Base-by-base conservation (phyloP, 1,140 invertebrate species). In the Procambarus clarkii region DNA sequence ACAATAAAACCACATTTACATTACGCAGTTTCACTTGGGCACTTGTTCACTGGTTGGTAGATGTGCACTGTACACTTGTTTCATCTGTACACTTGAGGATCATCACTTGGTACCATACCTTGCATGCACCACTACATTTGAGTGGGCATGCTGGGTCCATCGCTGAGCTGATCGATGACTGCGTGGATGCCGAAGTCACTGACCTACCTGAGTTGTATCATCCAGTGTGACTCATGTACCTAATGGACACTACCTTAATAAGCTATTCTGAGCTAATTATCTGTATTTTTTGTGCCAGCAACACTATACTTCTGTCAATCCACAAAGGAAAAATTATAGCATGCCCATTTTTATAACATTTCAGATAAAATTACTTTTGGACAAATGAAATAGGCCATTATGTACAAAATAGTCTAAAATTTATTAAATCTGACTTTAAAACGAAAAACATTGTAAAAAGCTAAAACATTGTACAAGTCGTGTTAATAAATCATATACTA, bases 11-110 rank as follows among this genome's bases (percentile, higher is more conserved):
- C 82, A 60, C 82, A 71, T 54, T 85, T 74, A 71, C 46, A 71
- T 9, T 85, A 46, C 44, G 8, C 82, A 48, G 24, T 13, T 74
- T 85, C 82, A 85, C 82, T 85, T 74, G 82, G 82, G 82, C 82
- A 85, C 60, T 85, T 85, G 18, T 71, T 71, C 79, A 81, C 82
- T 85, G 60, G 64, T 71, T 85, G 60, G 82, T 71, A 85, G 82
- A 85, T 85, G 82, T 85, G 82, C 82, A 85, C 82, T 85, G 82
- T 85, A 85, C 82, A 85, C 82, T 85, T 85, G 82, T 85, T 85
- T 85, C 82, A 85, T 85, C 82, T 85, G 82, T 85, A 85, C 82
- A 85, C 82, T 85, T 85, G 82, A 71, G 60, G 82, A 85, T 85
- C 82, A 69, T 44, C 60, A 71, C 82, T 85, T 85, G 82, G 82